Evolutionary conservation across 1,140 invertebrate genomes (phyloP).

Genomic region (Dufourea novaeangliae): DNA sequence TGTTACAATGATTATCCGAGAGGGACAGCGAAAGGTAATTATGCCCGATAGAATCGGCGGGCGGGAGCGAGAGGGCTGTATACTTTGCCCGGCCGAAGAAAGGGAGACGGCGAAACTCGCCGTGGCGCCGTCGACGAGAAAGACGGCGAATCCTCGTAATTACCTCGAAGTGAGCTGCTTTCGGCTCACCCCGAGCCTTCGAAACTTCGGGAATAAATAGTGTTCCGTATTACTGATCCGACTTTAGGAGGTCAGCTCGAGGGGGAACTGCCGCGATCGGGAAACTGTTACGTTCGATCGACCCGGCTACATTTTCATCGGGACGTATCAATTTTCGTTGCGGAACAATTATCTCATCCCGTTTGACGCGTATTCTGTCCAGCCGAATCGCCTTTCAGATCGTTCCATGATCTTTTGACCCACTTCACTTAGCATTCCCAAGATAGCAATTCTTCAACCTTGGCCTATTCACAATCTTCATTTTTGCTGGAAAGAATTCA

Average conservation of each 20-base stretch:
- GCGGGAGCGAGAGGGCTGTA: conserved; percentile 73
- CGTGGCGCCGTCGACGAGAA: conserved; percentile 56
- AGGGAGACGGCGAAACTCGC: conserved; percentile 63
- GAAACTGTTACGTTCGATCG: conserved; percentile 53
- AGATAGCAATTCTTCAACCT: no score
- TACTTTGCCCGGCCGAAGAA: conserved; percentile 75
- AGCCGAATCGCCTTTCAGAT: no score
- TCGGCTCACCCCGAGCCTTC: conserved; percentile 79
- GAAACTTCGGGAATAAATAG: conserved; percentile 81
- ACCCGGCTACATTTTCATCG: conserved; percentile 10
- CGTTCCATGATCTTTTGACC: no score
- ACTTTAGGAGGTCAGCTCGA: conserved; percentile 69
- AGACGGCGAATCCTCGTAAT: conserved; percentile 78
- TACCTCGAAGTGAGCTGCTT: conserved; percentile 81
- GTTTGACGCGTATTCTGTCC: neutral
- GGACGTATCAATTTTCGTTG: conserved; percentile 35
- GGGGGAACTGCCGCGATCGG: conserved; percentile 44
- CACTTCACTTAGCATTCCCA: no score
- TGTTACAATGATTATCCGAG: conserved; percentile 82
- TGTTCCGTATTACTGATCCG: conserved; percentile 76
- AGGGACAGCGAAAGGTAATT: conserved; percentile 81
- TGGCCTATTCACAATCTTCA: no score
- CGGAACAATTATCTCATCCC: neutral
- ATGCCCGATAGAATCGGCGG: conserved; percentile 79
- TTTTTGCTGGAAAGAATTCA: no score